Evolutionary conservation across 2,797 vertebrate genomes (phyloP).

Genomic region (Buceros bicornis): DNA sequence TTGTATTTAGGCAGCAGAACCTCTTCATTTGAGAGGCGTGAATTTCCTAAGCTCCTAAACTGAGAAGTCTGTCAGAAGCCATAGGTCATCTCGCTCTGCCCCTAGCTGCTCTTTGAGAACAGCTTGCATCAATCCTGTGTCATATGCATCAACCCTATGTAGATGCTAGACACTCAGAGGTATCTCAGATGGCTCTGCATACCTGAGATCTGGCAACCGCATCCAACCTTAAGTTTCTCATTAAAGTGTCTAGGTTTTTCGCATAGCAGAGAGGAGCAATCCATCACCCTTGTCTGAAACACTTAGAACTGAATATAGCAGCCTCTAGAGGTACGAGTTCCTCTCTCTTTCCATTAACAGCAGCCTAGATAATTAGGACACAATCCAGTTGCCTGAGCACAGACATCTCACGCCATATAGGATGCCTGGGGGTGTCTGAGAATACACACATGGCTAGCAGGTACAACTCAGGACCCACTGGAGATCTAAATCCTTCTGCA

Average conservation of each 20-base stretch:
- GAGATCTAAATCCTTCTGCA: not conserved
- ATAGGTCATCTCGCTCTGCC: accelerated
- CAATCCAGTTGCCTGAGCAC: not conserved
- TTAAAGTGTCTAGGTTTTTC: not conserved
- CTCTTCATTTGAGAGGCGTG: not conserved
- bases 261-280: not conserved
- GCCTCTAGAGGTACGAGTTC: not conserved
- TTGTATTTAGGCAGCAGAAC: not conserved
- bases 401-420: not conserved
- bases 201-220: not conserved
- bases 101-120: not conserved
- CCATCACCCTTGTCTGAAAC: not conserved
- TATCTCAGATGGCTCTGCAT: not conserved
- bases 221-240: not conserved
- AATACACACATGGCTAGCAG: not conserved
- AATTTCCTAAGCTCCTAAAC: not conserved
- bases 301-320: not conserved
- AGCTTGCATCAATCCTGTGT: accelerated
- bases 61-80: not conserved
- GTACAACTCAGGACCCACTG: not conserved
- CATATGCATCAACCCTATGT: not conserved
- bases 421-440: not conserved
- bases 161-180: not conserved
- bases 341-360: not conserved
- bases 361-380: not conserved